Evolutionary conservation across 2,888 invertebrate genomes (phyloP), one percentile per base, ranked within the genome.

Genomic region (Timema cristinae): DNA sequence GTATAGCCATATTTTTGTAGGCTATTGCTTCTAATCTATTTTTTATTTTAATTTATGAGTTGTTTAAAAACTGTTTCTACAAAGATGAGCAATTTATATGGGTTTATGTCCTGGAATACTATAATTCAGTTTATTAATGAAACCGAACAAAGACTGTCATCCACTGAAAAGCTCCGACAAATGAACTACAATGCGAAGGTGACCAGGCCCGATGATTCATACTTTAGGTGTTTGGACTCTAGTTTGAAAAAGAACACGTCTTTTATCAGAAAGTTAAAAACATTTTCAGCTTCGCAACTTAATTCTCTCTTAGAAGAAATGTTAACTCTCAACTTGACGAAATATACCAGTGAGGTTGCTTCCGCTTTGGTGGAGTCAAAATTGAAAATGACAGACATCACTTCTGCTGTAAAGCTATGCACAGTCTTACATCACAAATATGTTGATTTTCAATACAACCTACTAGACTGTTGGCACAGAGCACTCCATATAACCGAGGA

Each of bases 211-310:
- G 92, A 91, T 70, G 95, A 96, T 76, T 88, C 90, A 32, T 87
- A 92, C 79, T 95, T 96, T 79, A 90, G 90, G 13, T 93, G 92
- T 81, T 84, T 98, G 67, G 98, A 99, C 82, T 98, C 98, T 0
- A 97, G 93, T 78, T 84, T 99, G 13, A 99, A 98, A 82, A 97
- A 96, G 81, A 98, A 98, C 79, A 98, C 98, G 1, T 94, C 97
- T 0, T 98, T 98, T 83, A 97, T 98, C 0, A 97, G 97, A 80
- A 98, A 97, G 83, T 82, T 99, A 84, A 95, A 93, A 81, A 93
- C 93, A 72, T 93, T 97, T 78, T 94, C 94, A 72, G 91, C 95
- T 50, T 85, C 88, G 0, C 95, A 95, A 80, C 85, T 94, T 71
- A 94, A 96, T 69, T 82, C 87, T 0, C 85, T 98, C 70, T 81